These are phyloP conservation scores for Toxotes lorentzi DNA, from an alignment of 2,797 vertebrate genomes.

Conservation along the genomic window DNA sequence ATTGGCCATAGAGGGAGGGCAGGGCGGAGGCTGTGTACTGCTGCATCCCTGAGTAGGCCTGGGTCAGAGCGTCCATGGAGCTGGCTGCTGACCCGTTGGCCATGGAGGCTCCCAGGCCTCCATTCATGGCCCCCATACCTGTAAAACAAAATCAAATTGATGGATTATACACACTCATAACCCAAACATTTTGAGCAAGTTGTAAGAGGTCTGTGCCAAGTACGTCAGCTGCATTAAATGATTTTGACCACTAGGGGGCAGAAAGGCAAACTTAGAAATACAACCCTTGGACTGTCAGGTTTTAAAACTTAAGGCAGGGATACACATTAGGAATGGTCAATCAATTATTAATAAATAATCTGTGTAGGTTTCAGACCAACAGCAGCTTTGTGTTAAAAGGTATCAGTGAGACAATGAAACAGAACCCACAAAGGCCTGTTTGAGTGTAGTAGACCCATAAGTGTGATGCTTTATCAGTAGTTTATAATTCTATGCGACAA, in stretches of 20 bases:
- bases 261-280: neutral
- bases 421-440: neutral
- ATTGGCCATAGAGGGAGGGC: conserved; percentile 96
- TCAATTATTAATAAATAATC: neutral
- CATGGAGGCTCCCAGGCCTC: conserved; percentile 95
- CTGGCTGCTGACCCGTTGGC: conserved; percentile 93
- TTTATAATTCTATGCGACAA: neutral
- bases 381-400: neutral
- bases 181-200: neutral
- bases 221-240: neutral
- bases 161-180: neutral
- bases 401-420: neutral
- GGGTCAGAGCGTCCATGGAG: conserved; percentile 97
- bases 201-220: neutral
- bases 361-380: neutral
- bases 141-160: conserved; percentile 66
- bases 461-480: no score
- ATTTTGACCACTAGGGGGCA: conserved; percentile 30
- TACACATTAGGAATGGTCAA: neutral
- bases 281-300: neutral
- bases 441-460: neutral
- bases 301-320: neutral
- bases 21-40: conserved; percentile 97
- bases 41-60: conserved; percentile 99
- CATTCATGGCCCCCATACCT: conserved; percentile 98